Conservation (phyloP, 2,113 vertebrate species). For the Entelurus aequoreus region DNA sequence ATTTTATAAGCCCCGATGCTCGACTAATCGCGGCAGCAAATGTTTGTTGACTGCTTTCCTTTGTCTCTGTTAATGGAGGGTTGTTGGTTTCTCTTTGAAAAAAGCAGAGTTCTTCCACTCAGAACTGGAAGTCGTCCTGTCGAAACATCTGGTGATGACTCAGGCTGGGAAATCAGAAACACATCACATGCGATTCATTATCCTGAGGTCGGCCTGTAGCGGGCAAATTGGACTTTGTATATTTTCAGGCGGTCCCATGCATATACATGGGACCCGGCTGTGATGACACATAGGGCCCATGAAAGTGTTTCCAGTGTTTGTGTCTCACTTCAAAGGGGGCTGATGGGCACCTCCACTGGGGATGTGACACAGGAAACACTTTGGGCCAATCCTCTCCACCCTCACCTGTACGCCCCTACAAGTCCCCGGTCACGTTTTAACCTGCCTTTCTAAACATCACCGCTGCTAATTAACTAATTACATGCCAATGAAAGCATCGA, state of each 20-base stretch:
- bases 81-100: conserved; percentile 36
- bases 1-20: conserved; percentile 35
- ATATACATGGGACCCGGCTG: conserved; percentile 68
- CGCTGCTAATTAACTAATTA: conserved; percentile 68
- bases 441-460: conserved; percentile 18
- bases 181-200: conserved; percentile 72
- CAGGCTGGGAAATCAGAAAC: conserved; percentile 64
- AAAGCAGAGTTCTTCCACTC: conserved; percentile 29
- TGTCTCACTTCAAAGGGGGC: conserved; percentile 59
- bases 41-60: conserved; percentile 43
- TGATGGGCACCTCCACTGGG: conserved; percentile 54
- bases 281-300: conserved; percentile 64
- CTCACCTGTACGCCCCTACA: conserved; percentile 42
- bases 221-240: conserved; percentile 70
- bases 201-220: conserved; percentile 63
- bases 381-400: conserved; percentile 57
- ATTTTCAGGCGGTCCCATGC: conserved; percentile 70
- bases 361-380: conserved; percentile 67
- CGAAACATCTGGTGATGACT: conserved; percentile 72
- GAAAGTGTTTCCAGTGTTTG: conserved; percentile 69
- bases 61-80: neutral
- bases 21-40: conserved; percentile 31
- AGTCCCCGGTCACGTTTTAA: conserved; percentile 9
- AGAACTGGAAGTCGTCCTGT: conserved; percentile 64
- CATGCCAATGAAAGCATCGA: conserved; percentile 64